Conservation (phyloP, 2,888 invertebrate genomes). For the Vanessa cardui region DNA sequence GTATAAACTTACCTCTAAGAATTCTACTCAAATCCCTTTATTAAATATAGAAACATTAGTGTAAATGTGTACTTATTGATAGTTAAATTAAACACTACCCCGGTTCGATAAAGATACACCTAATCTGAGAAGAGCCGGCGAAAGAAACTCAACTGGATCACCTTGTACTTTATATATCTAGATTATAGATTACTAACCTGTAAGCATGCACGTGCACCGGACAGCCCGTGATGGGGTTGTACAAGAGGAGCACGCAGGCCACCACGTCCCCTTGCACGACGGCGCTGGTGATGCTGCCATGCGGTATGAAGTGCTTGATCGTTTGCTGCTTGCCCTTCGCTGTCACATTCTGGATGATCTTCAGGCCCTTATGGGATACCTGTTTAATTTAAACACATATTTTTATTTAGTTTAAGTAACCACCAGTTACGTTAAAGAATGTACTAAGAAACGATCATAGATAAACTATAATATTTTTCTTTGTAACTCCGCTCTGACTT, state of each 20-base stretch:
- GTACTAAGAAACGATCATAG: too few relatives aligned
- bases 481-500: too few relatives aligned
- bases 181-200: conserved; percentile 71
- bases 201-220: conserved; percentile 98
- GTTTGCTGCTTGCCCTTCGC: conserved; percentile 83
- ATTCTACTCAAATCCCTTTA: too few relatives aligned
- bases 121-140: too few relatives aligned
- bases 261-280: conserved; percentile 96
- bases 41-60: too few relatives aligned
- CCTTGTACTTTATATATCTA: neutral
- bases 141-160: too few relatives aligned
- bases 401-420: neutral
- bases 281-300: conserved; percentile 95
- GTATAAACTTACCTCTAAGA: too few relatives aligned
- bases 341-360: conserved; percentile 92
- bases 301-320: conserved; percentile 96
- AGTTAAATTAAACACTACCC: too few relatives aligned
- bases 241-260: conserved; percentile 94
- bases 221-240: conserved; percentile 96
- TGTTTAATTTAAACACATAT: conserved; percentile 50
- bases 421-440: too few relatives aligned
- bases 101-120: too few relatives aligned
- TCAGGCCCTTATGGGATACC: conserved; percentile 95
- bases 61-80: too few relatives aligned
- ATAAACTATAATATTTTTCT: too few relatives aligned